phyloP scores from a whole-genome alignment of 2,888 invertebrate genomes.

The Drosophila merina region DNA sequence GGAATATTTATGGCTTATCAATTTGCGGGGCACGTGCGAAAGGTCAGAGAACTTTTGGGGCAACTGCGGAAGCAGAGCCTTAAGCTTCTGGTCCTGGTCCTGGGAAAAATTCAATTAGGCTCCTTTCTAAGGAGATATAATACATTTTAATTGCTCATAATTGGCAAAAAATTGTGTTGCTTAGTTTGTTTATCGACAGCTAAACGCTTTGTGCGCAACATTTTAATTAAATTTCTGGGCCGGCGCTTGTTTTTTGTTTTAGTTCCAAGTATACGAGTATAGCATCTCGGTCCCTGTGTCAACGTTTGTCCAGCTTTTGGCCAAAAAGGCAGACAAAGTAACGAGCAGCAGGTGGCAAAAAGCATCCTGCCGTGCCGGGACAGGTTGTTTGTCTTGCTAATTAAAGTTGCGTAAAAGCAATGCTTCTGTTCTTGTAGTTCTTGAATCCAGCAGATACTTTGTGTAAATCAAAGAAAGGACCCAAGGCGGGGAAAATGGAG shows the following conservation, averaged over 20 bases:
- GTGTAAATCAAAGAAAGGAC: conserved; percentile 62
- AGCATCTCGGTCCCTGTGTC: conserved; percentile 17
- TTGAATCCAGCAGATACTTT: conserved; percentile 62
- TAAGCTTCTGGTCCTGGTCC: conserved; percentile 8
- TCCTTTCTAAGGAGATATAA: conserved; percentile 40
- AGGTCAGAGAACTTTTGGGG: conserved; percentile 27
- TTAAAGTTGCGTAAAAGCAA: conserved; percentile 61
- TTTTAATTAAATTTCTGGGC: conserved; percentile 62
- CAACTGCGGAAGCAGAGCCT: conserved; percentile 5
- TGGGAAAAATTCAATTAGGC: conserved; percentile 63
- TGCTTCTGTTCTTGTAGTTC: conserved; percentile 47
- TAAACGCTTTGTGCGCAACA: conserved; percentile 38
- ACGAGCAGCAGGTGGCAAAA: conserved; percentile 6
- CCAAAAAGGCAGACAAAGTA: conserved; percentile 12
- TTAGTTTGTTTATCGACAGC: conserved; percentile 34
- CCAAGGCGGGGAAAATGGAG: conserved; percentile 23
- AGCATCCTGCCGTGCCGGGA: conserved; percentile 18
- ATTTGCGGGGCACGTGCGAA: conserved; percentile 56
- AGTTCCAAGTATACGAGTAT: conserved; percentile 6
- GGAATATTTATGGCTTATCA: conserved; percentile 72
- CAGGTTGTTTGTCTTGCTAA: conserved; percentile 66
- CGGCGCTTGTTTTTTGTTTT: conserved; percentile 22
- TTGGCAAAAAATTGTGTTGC: conserved; percentile 47
- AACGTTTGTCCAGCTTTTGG: conserved; percentile 29
- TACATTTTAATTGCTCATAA: conserved; percentile 21